Evolutionary conservation across 1,140 invertebrate species (phyloP).

Genomic region (Eumeta japonica): DNA sequence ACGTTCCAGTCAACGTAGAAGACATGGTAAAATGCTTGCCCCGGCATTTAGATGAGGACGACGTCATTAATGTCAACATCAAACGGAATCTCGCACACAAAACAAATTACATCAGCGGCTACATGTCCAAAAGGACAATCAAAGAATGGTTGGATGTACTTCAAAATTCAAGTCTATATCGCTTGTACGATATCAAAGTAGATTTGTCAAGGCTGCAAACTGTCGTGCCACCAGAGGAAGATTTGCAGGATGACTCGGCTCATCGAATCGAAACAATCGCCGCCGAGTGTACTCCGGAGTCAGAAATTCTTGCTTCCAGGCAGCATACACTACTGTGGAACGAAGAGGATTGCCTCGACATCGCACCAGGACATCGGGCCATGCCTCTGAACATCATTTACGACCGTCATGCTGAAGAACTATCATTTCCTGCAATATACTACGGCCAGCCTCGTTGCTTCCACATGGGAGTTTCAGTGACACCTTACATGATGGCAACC

Average conservation of each 20-base stretch:
- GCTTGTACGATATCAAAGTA: no score
- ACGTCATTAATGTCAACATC: constrained; percentile 28
- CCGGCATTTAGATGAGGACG: constrained; percentile 27
- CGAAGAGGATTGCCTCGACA: constrained; percentile 22
- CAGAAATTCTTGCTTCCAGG: constrained; percentile 7
- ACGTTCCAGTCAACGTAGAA: constrained; percentile 34
- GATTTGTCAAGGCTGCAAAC: no score
- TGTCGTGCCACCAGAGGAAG: no score
- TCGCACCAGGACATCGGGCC: constrained; percentile 16
- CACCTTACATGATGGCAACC: no score
- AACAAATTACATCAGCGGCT: constrained; percentile 9
- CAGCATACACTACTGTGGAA: constrained; percentile 19
- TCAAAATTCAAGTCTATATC: constrained; percentile 7
- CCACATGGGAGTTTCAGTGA: constrained; percentile 17
- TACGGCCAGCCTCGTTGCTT: constrained; percentile 18
- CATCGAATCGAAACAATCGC: no score
- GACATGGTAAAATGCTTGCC: constrained; percentile 35
- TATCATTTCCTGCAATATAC: no score
- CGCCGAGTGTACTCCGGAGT: constrained; percentile 7
- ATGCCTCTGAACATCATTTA: no score
- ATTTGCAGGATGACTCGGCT: no score
- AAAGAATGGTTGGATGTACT: constrained; percentile 10
- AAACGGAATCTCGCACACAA: constrained; percentile 11
- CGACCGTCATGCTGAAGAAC: constrained; percentile 23
- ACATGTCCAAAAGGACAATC: constrained; percentile 6